Conservation (phyloP, 2,888 invertebrate species). For the Leptinotarsa tumamoca region DNA sequence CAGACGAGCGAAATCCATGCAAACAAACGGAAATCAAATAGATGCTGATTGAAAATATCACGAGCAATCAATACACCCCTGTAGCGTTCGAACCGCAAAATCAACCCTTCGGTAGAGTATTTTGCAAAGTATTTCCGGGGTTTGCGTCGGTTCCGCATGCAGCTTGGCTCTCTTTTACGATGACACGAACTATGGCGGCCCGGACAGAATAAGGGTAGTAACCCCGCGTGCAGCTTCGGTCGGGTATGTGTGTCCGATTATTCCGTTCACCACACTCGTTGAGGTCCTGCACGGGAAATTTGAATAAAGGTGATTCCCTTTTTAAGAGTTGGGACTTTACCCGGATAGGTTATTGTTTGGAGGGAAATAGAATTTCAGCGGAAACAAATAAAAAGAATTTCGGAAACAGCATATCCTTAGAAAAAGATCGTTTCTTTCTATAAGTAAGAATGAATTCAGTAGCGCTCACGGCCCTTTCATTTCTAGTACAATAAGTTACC, state of each 20-base stretch:
- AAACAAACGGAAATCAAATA: background rate
- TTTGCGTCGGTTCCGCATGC: background rate
- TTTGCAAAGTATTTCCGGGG: constrained; percentile 16
- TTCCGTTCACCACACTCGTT: constrained; percentile 35
- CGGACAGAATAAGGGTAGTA: constrained; percentile 61
- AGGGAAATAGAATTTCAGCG: no score
- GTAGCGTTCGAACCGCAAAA: background rate
- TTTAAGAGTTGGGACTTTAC: background rate
- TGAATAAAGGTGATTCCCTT: background rate
- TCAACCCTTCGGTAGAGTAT: constrained; percentile 3
- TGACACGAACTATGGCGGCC: constrained; percentile 54
- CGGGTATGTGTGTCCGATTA: constrained; percentile 50
- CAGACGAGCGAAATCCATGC: no score
- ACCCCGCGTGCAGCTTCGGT: constrained; percentile 54
- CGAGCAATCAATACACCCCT: constrained; percentile 14
- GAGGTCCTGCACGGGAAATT: background rate
- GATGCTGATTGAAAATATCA: background rate
- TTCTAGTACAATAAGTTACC: no score
- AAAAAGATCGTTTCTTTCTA: no score
- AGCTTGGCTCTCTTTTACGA: constrained; percentile 46
- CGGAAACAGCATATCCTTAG: no score
- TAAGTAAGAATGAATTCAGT: no score
- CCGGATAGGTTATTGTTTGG: no score
- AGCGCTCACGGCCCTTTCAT: no score
- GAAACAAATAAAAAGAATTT: no score